A percentile compares a stretch with the other conserved stretches of the same genome.
Conservation (phyloP, 2,888 invertebrate genomes). For the Anoplius nigerrimus region DNA sequence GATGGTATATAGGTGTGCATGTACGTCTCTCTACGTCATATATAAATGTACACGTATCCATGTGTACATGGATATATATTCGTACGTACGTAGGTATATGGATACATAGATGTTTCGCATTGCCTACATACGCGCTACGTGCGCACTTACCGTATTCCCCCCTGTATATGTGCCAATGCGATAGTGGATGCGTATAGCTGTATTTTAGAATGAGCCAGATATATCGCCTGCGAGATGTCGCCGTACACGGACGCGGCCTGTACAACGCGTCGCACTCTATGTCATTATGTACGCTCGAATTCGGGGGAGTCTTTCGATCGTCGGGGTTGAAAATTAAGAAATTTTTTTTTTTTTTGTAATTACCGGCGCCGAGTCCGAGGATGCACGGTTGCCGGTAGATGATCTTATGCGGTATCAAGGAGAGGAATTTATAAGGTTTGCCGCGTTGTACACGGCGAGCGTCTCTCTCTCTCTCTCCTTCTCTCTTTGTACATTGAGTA, state of each 20-base stretch:
- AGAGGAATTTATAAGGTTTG: conserved; percentile 65
- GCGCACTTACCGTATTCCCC: conserved; percentile 38
- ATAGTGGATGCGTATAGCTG: conserved; percentile 37
- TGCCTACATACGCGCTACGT: conserved; percentile 20
- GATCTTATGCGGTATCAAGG: neutral
- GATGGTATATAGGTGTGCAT: too few species aligned
- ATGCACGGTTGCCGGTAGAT: too few species aligned
- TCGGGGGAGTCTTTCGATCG: too few species aligned
- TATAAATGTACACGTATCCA: too few species aligned
- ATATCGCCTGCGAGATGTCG: conserved; percentile 61
- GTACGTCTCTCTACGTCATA: too few species aligned
- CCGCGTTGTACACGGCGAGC: conserved; percentile 22
- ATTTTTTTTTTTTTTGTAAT: too few species aligned
- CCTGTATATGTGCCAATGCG: conserved; percentile 22
- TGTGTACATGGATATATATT: conserved; percentile 41
- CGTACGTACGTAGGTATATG: conserved; percentile 10
- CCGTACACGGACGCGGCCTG: conserved; percentile 48
- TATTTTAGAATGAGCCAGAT: conserved; percentile 67
- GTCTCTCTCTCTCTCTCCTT: too few species aligned
- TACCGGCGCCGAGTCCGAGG: too few species aligned
- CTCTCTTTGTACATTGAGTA: conserved; percentile 15
- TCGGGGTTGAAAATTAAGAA: too few species aligned
- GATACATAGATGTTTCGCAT: neutral
- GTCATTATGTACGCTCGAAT: conserved; percentile 48
- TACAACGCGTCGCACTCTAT: conserved; percentile 51